A percentile compares a stretch with the other conserved stretches of the same genome.
phyloP scores from a whole-genome alignment of 2,888 invertebrate genomes.

The Drosophila mayaguana region DNA sequence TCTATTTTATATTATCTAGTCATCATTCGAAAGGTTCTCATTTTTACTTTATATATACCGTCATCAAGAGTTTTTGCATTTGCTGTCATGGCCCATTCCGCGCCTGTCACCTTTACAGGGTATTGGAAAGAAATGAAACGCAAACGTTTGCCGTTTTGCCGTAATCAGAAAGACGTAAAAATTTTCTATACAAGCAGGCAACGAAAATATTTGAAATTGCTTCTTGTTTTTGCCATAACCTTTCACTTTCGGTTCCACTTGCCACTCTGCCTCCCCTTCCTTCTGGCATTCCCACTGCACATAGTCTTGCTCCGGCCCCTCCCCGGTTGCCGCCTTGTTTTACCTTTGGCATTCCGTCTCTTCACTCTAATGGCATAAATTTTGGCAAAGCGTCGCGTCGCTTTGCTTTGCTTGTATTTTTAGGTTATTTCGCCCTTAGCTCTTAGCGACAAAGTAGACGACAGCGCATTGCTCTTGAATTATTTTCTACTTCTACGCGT shows the following conservation, averaged over 20 bases:
- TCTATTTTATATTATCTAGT: no score
- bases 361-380: conserved; percentile 79
- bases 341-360: conserved; percentile 70
- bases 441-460: conserved; percentile 46
- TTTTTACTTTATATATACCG: not conserved
- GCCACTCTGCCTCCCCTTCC: conserved; percentile 5
- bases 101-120: conserved; percentile 11
- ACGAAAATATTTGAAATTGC: conserved; percentile 80
- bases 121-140: conserved; percentile 38
- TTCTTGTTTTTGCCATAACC: conserved; percentile 71
- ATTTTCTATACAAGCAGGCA: conserved; percentile 73
- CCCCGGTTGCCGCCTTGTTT: not conserved
- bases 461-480: conserved; percentile 43
- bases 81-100: not conserved
- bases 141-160: conserved; percentile 60
- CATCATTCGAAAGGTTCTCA: no score
- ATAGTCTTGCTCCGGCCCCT: not conserved
- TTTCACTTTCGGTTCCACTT: conserved; percentile 40
- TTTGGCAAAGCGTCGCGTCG: conserved; percentile 51
- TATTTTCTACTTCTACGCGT: conserved; percentile 21
- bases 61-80: not conserved
- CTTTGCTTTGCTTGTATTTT: conserved; percentile 42
- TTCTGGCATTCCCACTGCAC: no score
- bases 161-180: conserved; percentile 80
- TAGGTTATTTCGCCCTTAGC: conserved; percentile 50